A percentile compares a stretch with the other conserved stretches of the same genome.
phyloP scores from a whole-genome alignment of 2,797 vertebrate species.

The Enteromius fasciolatus region DNA sequence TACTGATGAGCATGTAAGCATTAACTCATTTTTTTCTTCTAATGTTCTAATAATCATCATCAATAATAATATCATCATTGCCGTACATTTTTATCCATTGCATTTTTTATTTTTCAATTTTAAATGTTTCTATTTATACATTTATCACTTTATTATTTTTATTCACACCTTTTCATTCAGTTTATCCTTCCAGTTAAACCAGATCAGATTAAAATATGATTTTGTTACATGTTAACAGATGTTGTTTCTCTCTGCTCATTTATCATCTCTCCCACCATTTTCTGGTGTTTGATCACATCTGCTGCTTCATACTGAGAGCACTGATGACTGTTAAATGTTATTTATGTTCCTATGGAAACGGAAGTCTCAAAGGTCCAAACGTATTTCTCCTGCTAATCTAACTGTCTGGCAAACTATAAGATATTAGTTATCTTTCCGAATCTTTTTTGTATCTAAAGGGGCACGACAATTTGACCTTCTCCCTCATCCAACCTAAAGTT shows the following conservation, averaged over 20 bases:
- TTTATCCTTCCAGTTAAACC: not conserved
- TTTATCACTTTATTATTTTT: not conserved
- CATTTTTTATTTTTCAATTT: not conserved
- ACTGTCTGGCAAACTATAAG: slow-evolving; percentile 51
- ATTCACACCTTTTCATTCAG: not conserved
- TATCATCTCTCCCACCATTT: not conserved
- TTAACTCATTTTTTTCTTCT: too few relatives aligned
- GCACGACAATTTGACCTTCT: slow-evolving; percentile 45
- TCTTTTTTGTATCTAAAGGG: slow-evolving; percentile 54
- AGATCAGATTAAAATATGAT: not conserved
- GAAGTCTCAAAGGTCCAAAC: slow-evolving; percentile 65
- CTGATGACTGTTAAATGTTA: slow-evolving; percentile 61
- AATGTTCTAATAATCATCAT: too few relatives aligned
- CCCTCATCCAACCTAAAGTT: slow-evolving; percentile 37
- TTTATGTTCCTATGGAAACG: slow-evolving; percentile 76
- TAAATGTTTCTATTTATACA: not conserved
- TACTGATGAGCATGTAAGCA: not conserved
- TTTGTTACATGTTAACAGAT: not conserved
- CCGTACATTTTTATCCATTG: not conserved
- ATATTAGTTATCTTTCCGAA: slow-evolving; percentile 52
- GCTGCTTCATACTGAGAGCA: slow-evolving; percentile 60
- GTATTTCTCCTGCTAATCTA: slow-evolving; percentile 63
- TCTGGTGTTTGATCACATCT: slow-evolving; percentile 26
- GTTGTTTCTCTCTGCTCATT: not conserved
- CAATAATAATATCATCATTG: not conserved